These are phyloP conservation scores for Merluccius polli DNA, from an alignment of 2,797 vertebrate genomes.

Conservation along the genomic window DNA sequence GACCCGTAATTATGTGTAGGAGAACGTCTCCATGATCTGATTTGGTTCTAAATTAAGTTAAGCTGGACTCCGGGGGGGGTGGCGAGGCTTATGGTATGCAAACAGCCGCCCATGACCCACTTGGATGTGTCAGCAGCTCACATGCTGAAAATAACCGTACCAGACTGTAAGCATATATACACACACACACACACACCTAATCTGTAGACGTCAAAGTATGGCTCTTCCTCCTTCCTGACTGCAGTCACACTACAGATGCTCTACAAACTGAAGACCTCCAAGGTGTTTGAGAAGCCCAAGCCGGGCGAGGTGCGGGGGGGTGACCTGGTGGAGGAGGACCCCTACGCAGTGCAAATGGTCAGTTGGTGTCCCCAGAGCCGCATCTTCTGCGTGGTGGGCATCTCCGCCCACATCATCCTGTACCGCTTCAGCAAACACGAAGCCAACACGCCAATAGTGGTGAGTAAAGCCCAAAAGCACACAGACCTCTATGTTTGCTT, in stretches of 20 bases:
- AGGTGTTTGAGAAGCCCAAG: slow-evolving; percentile 95
- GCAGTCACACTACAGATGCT: slow-evolving; percentile 97
- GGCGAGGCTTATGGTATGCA: background rate
- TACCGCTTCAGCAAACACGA: slow-evolving; percentile 96
- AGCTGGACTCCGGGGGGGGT: background rate
- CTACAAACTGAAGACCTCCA: slow-evolving; percentile 96
- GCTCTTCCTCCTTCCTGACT: background rate
- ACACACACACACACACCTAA: background rate
- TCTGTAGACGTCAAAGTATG: background rate
- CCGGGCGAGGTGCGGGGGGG: slow-evolving; percentile 77
- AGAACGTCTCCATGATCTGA: background rate
- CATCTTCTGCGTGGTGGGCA: slow-evolving; percentile 92
- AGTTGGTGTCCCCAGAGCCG: slow-evolving; percentile 95
- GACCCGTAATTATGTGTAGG: background rate
- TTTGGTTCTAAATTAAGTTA: background rate
- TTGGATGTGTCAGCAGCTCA: background rate
- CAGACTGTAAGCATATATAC: background rate
- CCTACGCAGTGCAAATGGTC: slow-evolving; percentile 93
- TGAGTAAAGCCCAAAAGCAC: slow-evolving; percentile 70
- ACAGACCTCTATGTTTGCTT: background rate
- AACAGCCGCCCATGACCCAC: background rate
- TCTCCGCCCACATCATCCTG: slow-evolving; percentile 89
- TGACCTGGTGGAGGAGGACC: slow-evolving; percentile 91
- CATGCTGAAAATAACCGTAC: background rate
- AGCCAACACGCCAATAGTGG: slow-evolving; percentile 87